Base-by-base conservation (phyloP, 2,888 invertebrate species). In the Steinernema hermaphroditum region DNA sequence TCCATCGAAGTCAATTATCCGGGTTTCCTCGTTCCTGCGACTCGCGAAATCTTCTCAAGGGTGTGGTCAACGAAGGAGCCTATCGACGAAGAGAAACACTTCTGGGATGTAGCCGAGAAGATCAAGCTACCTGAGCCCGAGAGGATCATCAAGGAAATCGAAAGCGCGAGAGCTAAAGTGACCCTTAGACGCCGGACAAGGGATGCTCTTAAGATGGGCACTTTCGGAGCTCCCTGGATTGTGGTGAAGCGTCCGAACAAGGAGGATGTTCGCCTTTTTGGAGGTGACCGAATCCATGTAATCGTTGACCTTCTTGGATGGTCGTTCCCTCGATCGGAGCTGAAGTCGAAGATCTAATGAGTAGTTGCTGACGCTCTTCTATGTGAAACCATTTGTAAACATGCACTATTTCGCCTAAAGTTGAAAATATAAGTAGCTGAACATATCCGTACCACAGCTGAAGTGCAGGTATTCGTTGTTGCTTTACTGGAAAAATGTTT, bases 211-310 rank as follows among this genome's bases (percentile, higher is more conserved):
- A 75, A 76, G 22, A 46, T 57, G 32, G 70, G 75, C 34, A 79
- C 78, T 19, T 82, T 81, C 62, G 83, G 82, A 24, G 82, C 82
- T 16, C 83, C 83, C 4, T 83, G 83, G 83, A 81, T 80, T 43
- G 74, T 77, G 8, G 76, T 83, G 16, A 50, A 74, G 32, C 75
- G 71, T 6, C 14, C 71, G 0, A 76, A 78, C 22, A 78, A 78
- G 14, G 50, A 72, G 16, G 76, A 72, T 8, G 76, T 80, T 22
- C 27, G 70, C 14, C 80, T 83, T 74, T 83, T 81, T 72, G 83
- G 83, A 16, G 78, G 79, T 27, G 82, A 83, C 73, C 76, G 83
- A 34, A 74, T 83, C 27, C 79, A 77, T 46, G 37, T 81, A n/a
- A 82, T 83, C 43, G 81, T 78, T 16, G 70, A 78, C 2, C 68